phyloP scores from a whole-genome alignment of 2,797 vertebrate genomes.

The Prionace glauca region DNA sequence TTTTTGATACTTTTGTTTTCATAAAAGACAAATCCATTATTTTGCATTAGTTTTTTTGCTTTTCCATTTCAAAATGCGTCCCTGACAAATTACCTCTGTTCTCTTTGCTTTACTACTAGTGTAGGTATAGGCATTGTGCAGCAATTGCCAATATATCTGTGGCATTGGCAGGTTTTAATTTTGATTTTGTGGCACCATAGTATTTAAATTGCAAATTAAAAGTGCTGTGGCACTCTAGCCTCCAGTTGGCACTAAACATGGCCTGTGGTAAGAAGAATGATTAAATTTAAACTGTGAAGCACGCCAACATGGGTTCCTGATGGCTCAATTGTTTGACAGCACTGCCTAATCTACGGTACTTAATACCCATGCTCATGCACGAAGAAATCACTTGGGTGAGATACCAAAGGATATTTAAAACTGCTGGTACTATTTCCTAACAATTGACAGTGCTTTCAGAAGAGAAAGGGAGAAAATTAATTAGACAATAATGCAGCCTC shows the following conservation, averaged over 20 bases:
- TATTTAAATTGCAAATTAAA: background rate
- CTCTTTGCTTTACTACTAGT: background rate
- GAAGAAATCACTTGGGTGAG: conserved; percentile 4
- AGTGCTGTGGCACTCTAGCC: background rate
- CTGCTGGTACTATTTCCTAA: background rate
- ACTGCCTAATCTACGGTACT: background rate
- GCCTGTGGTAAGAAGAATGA: background rate
- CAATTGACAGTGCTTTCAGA: background rate
- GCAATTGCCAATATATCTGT: background rate
- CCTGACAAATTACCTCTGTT: background rate
- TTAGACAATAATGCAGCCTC: background rate
- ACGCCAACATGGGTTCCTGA: background rate
- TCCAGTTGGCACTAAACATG: background rate
- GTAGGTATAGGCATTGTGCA: background rate
- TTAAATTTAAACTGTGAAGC: background rate
- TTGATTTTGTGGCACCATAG: background rate
- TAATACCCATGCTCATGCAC: background rate
- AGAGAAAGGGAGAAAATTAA: background rate
- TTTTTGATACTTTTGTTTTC: background rate
- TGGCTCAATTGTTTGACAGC: background rate
- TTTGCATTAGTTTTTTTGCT: conserved; percentile 1
- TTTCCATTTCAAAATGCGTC: background rate
- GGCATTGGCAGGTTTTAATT: background rate
- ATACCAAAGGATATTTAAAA: background rate
- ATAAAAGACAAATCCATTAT: background rate